These are phyloP conservation scores for Sebastes hopkinsi DNA, from an alignment of 2,797 vertebrate genomes.

Conservation along the genomic window DNA sequence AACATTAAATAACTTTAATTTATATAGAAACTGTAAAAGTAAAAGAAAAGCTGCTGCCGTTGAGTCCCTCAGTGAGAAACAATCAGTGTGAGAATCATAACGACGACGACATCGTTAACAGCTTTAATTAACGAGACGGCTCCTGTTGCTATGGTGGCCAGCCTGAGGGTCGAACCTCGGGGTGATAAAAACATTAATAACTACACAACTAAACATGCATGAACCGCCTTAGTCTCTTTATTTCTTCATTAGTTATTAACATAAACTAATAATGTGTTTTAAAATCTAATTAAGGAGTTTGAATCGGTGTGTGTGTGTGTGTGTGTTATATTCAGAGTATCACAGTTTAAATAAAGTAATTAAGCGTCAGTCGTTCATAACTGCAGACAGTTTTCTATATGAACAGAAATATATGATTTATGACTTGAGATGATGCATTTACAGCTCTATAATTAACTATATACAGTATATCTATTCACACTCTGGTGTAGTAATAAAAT, in stretches of 20 bases:
- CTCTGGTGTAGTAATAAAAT: background rate
- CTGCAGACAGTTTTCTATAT: slow-evolving; percentile 1
- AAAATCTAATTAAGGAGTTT: too few species aligned
- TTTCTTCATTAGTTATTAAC: background rate
- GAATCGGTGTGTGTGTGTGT: too few species aligned
- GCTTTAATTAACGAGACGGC: slow-evolving; percentile 20
- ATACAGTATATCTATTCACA: background rate
- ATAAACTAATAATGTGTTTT: background rate
- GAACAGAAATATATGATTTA: background rate
- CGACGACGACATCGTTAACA: background rate
- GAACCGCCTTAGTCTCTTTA: background rate
- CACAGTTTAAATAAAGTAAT: background rate
- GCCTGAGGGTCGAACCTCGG: background rate
- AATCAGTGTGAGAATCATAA: background rate
- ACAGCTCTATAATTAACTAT: background rate
- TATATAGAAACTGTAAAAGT: too few species aligned
- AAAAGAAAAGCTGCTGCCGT: too few species aligned
- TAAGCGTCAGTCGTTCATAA: background rate
- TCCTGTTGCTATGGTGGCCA: slow-evolving; percentile 27
- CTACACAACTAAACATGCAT: background rate
- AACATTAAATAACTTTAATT: too few species aligned
- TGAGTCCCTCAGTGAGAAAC: background rate
- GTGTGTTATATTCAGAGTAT: background rate
- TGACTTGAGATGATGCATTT: background rate
- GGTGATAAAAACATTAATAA: slow-evolving; percentile 11